These are phyloP conservation scores for Arremon aurantiirostris DNA, from an alignment of 2,797 vertebrate species.

Conservation along the genomic window DNA sequence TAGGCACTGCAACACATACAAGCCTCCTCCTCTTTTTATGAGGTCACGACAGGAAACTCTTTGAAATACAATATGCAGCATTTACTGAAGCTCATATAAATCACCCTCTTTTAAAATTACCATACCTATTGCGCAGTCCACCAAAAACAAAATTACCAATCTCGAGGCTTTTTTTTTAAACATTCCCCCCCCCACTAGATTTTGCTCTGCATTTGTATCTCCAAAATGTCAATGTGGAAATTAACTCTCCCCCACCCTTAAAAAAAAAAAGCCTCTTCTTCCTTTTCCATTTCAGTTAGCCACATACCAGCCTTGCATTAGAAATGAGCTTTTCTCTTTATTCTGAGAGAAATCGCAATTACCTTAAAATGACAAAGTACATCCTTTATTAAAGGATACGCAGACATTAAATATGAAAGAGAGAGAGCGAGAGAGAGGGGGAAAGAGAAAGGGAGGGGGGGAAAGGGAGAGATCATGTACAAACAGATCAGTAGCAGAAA, in stretches of 20 bases:
- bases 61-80: slow-evolving; percentile 85
- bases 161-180: slow-evolving; percentile 36
- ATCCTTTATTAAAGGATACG: slow-evolving; percentile 70
- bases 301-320: slow-evolving; percentile 63
- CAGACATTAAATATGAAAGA: slow-evolving; percentile 63
- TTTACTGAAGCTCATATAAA: slow-evolving; percentile 85
- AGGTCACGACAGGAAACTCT: slow-evolving; percentile 89
- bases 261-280: slow-evolving; percentile 31
- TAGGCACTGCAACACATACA: slow-evolving; percentile 85
- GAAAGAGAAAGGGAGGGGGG: not conserved
- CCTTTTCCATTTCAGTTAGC: slow-evolving; percentile 62
- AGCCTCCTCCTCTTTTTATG: slow-evolving; percentile 89
- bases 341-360: slow-evolving; percentile 72
- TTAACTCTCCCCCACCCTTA: slow-evolving; percentile 37
- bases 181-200: not conserved
- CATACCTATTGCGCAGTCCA: slow-evolving; percentile 78
- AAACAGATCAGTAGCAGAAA: slow-evolving; percentile 73
- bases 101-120: slow-evolving; percentile 80
- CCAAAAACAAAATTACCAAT: slow-evolving; percentile 76
- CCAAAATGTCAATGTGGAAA: slow-evolving; percentile 71
- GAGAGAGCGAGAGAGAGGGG: not conserved
- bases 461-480: slow-evolving; percentile 72
- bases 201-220: slow-evolving; percentile 66
- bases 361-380: slow-evolving; percentile 74
- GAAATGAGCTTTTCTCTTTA: slow-evolving; percentile 69